A percentile compares a stretch with the other conserved stretches of the same genome.
Evolutionary conservation across 2,888 invertebrate genomes (phyloP).

Genomic region (Metopia argyrocephala): DNA sequence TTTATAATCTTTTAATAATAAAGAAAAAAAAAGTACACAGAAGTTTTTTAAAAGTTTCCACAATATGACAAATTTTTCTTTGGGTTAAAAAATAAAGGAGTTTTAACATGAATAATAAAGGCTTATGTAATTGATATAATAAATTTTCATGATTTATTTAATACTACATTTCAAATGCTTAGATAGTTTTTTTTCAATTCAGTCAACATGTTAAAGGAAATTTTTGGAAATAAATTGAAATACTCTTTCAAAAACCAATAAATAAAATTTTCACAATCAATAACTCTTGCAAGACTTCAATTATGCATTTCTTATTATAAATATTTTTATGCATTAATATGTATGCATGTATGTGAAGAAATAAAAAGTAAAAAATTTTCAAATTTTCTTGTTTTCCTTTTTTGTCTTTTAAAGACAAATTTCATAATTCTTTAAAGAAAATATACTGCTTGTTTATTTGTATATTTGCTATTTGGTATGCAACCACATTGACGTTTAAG

Average conservation of each 20-base stretch:
- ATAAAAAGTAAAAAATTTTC: too few relatives aligned
- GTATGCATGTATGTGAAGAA: too few relatives aligned
- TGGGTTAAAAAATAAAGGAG: constrained; percentile 11
- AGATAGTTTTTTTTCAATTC: too few relatives aligned
- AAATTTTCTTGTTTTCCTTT: not conserved
- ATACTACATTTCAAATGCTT: too few relatives aligned
- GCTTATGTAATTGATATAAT: constrained; percentile 13
- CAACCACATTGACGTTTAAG: too few relatives aligned
- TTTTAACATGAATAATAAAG: constrained; percentile 36
- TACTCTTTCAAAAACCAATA: not conserved
- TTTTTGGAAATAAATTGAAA: not conserved
- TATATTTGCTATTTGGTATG: too few relatives aligned
- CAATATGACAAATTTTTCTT: constrained; percentile 16
- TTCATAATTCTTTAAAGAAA: too few relatives aligned
- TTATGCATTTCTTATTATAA: not conserved
- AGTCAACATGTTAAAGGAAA: not conserved
- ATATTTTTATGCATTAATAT: not conserved
- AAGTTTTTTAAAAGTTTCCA: constrained; percentile 18
- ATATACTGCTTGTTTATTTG: too few relatives aligned
- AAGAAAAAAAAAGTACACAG: constrained; percentile 14
- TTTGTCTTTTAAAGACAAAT: not conserved
- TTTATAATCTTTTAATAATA: not conserved
- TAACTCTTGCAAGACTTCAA: not conserved
- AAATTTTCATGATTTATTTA: constrained; percentile 41
- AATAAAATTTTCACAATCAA: not conserved